Percentiles rank a stretch among this genome's conserved stretches.
phyloP scores from a whole-genome alignment of 2,888 invertebrate species.

The Eupithecia subfuscata region DNA sequence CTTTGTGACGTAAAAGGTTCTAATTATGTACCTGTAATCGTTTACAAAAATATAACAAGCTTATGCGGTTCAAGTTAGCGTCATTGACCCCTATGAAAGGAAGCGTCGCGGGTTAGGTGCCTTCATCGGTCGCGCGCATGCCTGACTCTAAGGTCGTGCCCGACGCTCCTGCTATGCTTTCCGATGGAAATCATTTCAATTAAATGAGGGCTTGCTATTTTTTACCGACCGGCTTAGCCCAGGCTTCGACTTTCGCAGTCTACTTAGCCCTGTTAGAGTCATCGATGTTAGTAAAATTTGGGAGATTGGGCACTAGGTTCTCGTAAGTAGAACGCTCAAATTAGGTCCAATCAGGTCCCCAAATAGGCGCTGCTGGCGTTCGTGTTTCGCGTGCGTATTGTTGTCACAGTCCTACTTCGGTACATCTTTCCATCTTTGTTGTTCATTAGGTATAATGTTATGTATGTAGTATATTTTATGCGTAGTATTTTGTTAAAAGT shows the following conservation, averaged over 20 bases:
- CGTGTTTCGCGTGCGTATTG: too few species aligned
- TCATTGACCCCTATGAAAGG: constrained; percentile 74
- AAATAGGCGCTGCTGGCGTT: too few species aligned
- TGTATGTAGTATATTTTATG: too few species aligned
- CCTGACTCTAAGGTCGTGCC: constrained; percentile 76
- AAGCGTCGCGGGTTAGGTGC: constrained; percentile 73
- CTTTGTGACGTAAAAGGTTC: constrained; percentile 27
- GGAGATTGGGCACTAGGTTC: too few species aligned
- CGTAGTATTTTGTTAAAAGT: too few species aligned
- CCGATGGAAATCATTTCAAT: constrained; percentile 74
- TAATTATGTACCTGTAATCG: constrained; percentile 42
- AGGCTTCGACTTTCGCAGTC: constrained; percentile 3
- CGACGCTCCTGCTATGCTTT: constrained; percentile 61
- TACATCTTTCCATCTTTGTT: too few species aligned
- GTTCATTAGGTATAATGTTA: too few species aligned
- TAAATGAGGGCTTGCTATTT: constrained; percentile 64
- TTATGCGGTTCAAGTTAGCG: constrained; percentile 64
- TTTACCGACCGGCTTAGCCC: constrained; percentile 37
- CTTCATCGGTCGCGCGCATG: constrained; percentile 76
- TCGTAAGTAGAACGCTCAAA: too few species aligned
- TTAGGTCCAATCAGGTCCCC: too few species aligned
- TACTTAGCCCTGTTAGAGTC: constrained; percentile 22
- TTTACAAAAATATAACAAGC: constrained; percentile 52
- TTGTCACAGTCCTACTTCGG: too few species aligned
- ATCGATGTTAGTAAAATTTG: too few species aligned